Evolutionary conservation across 2,113 vertebrate species (phyloP).

Genomic region (Connochaetes taurinus): DNA sequence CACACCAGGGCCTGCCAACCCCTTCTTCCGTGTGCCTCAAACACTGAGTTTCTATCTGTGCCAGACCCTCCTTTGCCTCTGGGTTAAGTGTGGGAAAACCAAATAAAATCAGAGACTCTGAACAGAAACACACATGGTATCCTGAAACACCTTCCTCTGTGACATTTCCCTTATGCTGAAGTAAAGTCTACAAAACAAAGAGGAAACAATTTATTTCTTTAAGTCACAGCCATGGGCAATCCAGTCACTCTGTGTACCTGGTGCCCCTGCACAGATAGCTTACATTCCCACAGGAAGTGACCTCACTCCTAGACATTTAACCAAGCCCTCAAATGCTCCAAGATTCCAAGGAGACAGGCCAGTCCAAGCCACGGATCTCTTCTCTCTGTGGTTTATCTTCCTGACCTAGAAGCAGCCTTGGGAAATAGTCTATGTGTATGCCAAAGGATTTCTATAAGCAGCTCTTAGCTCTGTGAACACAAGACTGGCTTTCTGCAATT

Average conservation of each 20-base stretch:
- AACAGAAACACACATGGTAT: not conserved
- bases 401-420: not conserved
- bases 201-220: not conserved
- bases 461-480: not conserved
- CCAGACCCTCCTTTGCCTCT: not conserved
- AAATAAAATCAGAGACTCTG: not conserved
- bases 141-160: not conserved
- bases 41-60: not conserved
- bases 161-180: not conserved
- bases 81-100: not conserved
- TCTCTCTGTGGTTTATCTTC: not conserved
- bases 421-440: not conserved
- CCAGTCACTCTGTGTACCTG: not conserved
- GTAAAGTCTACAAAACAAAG: not conserved
- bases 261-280: too few species aligned
- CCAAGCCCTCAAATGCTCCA: not conserved
- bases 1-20: not conserved
- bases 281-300: not conserved
- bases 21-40: not conserved
- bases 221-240: not conserved
- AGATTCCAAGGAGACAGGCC: not conserved
- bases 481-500: not conserved
- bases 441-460: not conserved
- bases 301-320: not conserved
- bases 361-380: not conserved